Base-by-base conservation (phyloP, 2,888 invertebrate species). In the Lysandra bellargus region DNA sequence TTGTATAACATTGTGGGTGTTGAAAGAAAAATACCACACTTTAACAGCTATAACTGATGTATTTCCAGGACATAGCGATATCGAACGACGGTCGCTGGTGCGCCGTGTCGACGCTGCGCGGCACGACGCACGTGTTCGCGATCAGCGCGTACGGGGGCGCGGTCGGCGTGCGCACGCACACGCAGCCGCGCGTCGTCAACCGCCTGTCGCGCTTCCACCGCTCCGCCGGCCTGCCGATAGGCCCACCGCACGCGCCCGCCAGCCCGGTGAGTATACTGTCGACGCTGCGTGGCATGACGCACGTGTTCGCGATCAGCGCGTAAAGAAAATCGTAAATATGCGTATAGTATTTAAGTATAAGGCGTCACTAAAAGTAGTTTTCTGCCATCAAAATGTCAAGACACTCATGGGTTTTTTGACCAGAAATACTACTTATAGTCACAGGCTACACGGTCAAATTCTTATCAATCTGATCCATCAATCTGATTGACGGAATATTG, bases 121-220 rank as follows among this genome's bases (percentile, higher is more conserved):
- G 99, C 81, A 99, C 99, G 0, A 99, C 99, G 53, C 99, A 99
- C 91, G 97, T 99, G 83, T 99, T 99, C 93, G 98, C 99, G 12
- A 96, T 99, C 78, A 98, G 98, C 23, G 98, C 99, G 30, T 99
- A 99, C 90, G 99, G 99, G 83, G 99, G 99, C 78, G 95, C 97
- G 79, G 96, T 98, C 82, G 98, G 97, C 80, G 97, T 98, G 79
- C 96, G 99, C 83, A 99, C 99, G 1, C 99, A 99, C 94, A 97
- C 98, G n/a, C 97, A 98, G 80, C 96, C 98, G 81, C 97, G 98
- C 87, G 98, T 99, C 83, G 99, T 99, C 81, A 99, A 99, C 93
- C 96, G 98, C 84, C 95, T 98, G 88, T 99, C 99, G 83, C 96
- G 98, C 85, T 99, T 99, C 95, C 99, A 99, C 90, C 96, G 98